These are phyloP conservation scores for Popillia japonica DNA, from an alignment of 1,140 invertebrate genomes.

Conservation along the genomic window DNA sequence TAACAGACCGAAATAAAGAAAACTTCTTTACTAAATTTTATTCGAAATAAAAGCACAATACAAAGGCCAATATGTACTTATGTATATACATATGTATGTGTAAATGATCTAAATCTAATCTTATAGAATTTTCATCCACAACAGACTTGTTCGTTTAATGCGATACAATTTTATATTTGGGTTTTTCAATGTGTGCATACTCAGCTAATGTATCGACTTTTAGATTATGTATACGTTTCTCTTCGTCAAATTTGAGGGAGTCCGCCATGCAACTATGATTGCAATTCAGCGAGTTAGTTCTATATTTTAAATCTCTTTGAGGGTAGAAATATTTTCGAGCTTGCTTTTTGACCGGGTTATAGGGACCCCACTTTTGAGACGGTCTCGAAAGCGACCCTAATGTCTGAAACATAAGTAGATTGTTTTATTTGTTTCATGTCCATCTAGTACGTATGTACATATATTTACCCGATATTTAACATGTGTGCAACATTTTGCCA, in stretches of 20 bases:
- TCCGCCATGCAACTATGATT: background rate
- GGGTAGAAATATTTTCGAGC: background rate
- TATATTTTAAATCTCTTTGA: conserved; percentile 2
- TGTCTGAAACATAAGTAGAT: background rate
- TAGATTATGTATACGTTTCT: background rate
- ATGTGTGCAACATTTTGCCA: conserved; percentile 17
- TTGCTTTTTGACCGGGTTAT: background rate
- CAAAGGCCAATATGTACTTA: too few species aligned
- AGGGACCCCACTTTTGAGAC: background rate
- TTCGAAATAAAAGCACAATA: too few species aligned
- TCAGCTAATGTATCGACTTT: background rate
- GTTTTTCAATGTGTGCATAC: background rate
- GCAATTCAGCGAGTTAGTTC: background rate
- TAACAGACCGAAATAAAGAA: too few species aligned
- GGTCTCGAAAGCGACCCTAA: background rate
- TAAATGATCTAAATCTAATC: too few species aligned
- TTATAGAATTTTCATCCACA: too few species aligned
- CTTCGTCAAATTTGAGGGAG: background rate
- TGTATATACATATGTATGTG: too few species aligned
- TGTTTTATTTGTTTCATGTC: background rate
- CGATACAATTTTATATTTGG: too few species aligned
- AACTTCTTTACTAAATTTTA: too few species aligned
- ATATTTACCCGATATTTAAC: conserved; percentile 45
- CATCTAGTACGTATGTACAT: background rate
- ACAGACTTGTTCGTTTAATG: too few species aligned